Conservation (phyloP, 2,888 invertebrate genomes). For the Isoperla grammatica region DNA sequence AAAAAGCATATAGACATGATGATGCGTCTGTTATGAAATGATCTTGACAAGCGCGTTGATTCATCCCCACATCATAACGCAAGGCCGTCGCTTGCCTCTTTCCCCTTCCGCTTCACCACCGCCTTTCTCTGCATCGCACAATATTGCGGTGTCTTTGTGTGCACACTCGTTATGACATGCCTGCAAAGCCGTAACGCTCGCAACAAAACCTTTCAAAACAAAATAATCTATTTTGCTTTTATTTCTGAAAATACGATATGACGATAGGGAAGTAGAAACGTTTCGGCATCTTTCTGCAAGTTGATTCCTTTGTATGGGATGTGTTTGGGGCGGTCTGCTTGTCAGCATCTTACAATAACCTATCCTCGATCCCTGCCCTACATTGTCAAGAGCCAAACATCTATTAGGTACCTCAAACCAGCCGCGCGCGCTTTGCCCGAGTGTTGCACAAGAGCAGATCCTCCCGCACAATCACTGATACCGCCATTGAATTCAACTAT, state of each 20-base stretch:
- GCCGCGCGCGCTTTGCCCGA: too few species aligned
- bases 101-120: constrained; percentile 3
- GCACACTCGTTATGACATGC: not conserved
- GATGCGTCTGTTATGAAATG: too few species aligned
- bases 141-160: constrained; percentile 7
- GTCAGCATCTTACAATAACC: not conserved
- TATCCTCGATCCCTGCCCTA: not conserved
- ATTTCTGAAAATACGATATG: not conserved
- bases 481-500: too few species aligned
- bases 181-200: not conserved
- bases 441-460: too few species aligned
- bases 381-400: not conserved
- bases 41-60: constrained; percentile 15
- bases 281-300: constrained; percentile 5
- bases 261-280: constrained; percentile 9
- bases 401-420: too few species aligned
- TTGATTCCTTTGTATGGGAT: too few species aligned
- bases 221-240: constrained; percentile 8
- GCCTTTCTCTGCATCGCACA: not conserved
- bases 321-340: not conserved
- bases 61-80: constrained; percentile 3
- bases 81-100: constrained; percentile 4
- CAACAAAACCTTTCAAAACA: constrained; percentile 5
- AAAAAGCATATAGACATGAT: too few species aligned
- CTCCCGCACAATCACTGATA: too few species aligned